phyloP scores from a whole-genome alignment of 2,888 invertebrate species.

The Yponomeuta malinellus region DNA sequence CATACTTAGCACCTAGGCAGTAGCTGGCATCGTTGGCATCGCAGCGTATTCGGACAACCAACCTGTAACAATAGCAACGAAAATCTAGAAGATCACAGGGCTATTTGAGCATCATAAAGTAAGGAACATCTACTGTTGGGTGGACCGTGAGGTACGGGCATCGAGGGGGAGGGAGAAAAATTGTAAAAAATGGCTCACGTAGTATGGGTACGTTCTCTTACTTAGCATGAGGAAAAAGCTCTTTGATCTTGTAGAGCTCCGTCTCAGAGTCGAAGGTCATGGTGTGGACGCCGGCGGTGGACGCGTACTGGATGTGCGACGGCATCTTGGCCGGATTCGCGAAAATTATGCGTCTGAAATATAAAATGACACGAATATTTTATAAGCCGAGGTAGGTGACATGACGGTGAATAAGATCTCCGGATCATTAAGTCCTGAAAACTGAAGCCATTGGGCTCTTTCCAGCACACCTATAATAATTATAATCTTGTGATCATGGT shows the following conservation, averaged over 20 bases:
- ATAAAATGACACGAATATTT: not conserved
- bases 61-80: conserved; percentile 54
- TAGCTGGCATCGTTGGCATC: conserved; percentile 91
- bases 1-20: conserved; percentile 95
- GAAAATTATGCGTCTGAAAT: conserved; percentile 86
- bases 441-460: too few species aligned
- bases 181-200: too few species aligned
- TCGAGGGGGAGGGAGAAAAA: too few species aligned
- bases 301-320: conserved; percentile 91
- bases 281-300: conserved; percentile 81
- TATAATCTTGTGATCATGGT: too few species aligned
- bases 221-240: conserved; percentile 88
- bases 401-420: too few species aligned
- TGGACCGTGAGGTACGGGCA: too few species aligned
- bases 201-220: conserved; percentile 48
- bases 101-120: too few species aligned
- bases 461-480: too few species aligned
- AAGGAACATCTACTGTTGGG: too few species aligned
- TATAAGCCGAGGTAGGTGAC: too few species aligned
- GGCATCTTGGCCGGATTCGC: conserved; percentile 97
- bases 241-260: conserved; percentile 93
- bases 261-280: conserved; percentile 97
- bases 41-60: conserved; percentile 92
- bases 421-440: too few species aligned
- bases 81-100: too few species aligned